Base-by-base conservation (phyloP, 1,140 invertebrate species). In the Chlorops oryzae region DNA sequence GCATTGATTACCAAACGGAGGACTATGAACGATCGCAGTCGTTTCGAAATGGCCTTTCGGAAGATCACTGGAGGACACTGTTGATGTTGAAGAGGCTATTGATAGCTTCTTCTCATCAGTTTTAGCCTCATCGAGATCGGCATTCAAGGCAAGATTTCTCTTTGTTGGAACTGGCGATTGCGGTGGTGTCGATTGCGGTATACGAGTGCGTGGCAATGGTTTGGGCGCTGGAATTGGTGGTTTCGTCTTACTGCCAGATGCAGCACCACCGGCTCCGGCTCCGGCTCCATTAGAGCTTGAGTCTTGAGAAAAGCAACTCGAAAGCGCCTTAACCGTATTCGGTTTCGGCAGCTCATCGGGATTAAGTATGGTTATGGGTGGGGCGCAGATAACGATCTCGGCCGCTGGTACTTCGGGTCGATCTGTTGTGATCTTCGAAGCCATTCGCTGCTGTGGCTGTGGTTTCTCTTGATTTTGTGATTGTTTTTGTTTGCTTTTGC, bases 261-360 rank as follows among this genome's bases (percentile, higher is more conserved):
- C 39, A 5, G 39, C 37, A 41, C n/a, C 34, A 13, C 12, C 41
- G 18, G 34, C 23, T 23, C 9, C 44, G 24, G 3, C 28, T 6
- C 12, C 35, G 18, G 2, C 37, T 18, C 20, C 28, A 24, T 47
- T 20, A 22, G 13, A 54, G 40, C 3, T 27, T n/a, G 38, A 22
- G 3, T 48, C 34, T 46, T 56, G 52, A 27, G 44, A 53, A 44
- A 69, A 69, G 54, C 65, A 69, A n/a, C 58, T 65, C 28, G 65
- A 65, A 39, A 69, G 41, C 3, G 59, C 50, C 44, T 69, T 69
- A 4, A 69, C 65, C 5, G 65, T 69, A 34, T 69, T 69, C 1
- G 65, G 61, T 32, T 69, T 69, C 23, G 65, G 65, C 47, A 69
- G 50, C 50, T 69, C 65, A 15, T 69, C 61, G 27, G 63, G 56